Conservation (phyloP, 2,113 vertebrate species). For the Gadus macrocephalus region DNA sequence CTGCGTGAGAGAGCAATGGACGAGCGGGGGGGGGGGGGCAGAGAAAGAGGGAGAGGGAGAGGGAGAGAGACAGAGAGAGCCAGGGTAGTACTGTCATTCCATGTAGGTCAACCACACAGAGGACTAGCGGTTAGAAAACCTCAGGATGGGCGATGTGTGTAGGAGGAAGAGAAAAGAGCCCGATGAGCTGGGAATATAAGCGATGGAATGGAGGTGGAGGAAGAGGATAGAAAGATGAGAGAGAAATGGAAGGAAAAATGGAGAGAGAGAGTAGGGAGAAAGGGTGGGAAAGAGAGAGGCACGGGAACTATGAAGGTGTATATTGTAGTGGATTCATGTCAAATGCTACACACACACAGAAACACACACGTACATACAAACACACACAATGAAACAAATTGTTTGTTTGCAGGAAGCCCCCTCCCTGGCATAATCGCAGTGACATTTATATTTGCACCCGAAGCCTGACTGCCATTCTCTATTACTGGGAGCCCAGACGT, state of each 20-base stretch:
- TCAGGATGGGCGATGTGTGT: too few relatives aligned
- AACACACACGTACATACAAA: conserved; percentile 15
- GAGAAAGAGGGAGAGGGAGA: not conserved
- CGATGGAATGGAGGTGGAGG: conserved; percentile 2
- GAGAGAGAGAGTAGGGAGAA: not conserved
- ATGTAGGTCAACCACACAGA: too few relatives aligned
- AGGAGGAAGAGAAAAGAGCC: too few relatives aligned
- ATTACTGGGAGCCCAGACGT: conserved; percentile 32
- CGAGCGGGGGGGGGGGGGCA: not conserved
- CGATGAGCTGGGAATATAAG: not conserved
- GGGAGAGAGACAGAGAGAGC: not conserved
- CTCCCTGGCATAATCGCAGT: conserved; percentile 53
- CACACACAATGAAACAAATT: conserved; percentile 14
- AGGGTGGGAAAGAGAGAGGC: not conserved
- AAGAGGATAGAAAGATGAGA: not conserved
- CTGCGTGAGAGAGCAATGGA: too few relatives aligned
- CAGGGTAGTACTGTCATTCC: too few relatives aligned
- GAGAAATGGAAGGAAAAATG: not conserved
- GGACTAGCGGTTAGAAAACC: too few relatives aligned
- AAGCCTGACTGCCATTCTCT: conserved; percentile 57
- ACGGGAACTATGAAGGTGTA: not conserved
- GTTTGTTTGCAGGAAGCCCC: conserved; percentile 52
- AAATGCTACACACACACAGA: conserved; percentile 21
- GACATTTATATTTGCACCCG: conserved; percentile 66
- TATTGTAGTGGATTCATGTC: not conserved